Conservation (phyloP, 2,797 vertebrate species). For the Sebastiscus tertius region DNA sequence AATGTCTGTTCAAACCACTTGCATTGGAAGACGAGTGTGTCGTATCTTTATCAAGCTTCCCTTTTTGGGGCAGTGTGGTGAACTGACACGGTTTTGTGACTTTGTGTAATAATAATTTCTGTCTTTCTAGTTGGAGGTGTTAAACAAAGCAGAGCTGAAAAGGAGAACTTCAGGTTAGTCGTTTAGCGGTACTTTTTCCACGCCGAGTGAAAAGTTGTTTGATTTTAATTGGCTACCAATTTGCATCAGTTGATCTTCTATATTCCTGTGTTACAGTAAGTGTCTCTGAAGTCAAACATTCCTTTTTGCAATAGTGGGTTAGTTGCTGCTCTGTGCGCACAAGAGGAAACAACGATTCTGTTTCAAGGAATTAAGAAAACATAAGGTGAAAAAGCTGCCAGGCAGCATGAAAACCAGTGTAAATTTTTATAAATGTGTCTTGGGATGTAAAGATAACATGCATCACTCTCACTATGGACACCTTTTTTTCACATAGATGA, state of each 20-base stretch:
- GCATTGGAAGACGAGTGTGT: background rate
- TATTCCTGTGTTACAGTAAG: background rate
- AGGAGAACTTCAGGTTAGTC: constrained; percentile 39
- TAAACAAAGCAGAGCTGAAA: constrained; percentile 40
- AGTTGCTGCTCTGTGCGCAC: background rate
- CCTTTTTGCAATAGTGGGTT: background rate
- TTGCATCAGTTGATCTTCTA: background rate
- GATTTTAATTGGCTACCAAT: background rate
- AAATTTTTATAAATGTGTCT: background rate
- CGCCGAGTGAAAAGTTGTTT: background rate
- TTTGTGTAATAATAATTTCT: constrained; percentile 30
- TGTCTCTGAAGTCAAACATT: background rate
- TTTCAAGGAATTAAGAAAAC: background rate
- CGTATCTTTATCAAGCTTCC: constrained; percentile 28
- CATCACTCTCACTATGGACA: background rate
- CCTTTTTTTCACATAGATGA: background rate
- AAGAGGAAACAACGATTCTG: background rate
- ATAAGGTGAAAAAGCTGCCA: background rate
- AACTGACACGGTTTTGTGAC: constrained; percentile 12
- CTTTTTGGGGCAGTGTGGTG: constrained; percentile 14
- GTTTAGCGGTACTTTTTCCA: constrained; percentile 6
- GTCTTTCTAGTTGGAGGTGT: constrained; percentile 25
- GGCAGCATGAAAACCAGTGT: background rate
- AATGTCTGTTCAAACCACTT: constrained; percentile 7
- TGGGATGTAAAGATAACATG: background rate